Conservation (phyloP, 30 jellyfish, hydroid and myxozoan genomes). For the Clytia hemisphaerica region DNA sequence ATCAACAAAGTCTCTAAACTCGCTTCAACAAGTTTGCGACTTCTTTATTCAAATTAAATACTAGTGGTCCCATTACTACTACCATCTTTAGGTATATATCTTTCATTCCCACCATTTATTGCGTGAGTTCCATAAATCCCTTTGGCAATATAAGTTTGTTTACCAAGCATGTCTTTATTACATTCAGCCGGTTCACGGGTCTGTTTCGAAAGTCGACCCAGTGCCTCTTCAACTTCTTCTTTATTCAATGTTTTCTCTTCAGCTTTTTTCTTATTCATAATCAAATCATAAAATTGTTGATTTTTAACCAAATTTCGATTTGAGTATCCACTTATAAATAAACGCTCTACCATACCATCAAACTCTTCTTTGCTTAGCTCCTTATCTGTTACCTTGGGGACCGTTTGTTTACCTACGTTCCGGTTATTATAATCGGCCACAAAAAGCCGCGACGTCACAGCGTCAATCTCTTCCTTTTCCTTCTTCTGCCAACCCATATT, state of each 20-base stretch:
- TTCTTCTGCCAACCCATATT: constrained; percentile 12
- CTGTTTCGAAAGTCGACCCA: constrained; percentile 2
- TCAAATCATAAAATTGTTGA: neutral
- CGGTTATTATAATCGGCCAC: neutral
- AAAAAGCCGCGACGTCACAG: neutral
- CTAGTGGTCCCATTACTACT: too few relatives aligned
- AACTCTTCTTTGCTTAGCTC: neutral
- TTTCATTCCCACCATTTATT: too few relatives aligned
- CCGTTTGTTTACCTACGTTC: neutral
- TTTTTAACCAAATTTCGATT: constrained; percentile 5
- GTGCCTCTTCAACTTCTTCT: constrained; percentile 5
- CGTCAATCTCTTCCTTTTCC: constrained; percentile 1
- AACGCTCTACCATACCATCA: neutral
- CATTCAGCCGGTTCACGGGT: constrained; percentile 11
- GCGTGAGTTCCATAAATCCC: constrained; percentile 11
- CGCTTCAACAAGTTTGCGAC: too few relatives aligned
- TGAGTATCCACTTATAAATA: constrained; percentile 6
- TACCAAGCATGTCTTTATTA: constrained; percentile 3
- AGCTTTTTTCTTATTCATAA: neutral
- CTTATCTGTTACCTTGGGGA: neutral
- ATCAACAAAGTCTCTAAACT: too few relatives aligned
- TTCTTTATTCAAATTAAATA: too few relatives aligned
- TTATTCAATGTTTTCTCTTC: neutral
- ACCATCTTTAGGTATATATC: too few relatives aligned
- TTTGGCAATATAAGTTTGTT: neutral